phyloP scores from a whole-genome alignment of 35 echinoderm and acorn worm species.

The Heliocidaris tuberculata region DNA sequence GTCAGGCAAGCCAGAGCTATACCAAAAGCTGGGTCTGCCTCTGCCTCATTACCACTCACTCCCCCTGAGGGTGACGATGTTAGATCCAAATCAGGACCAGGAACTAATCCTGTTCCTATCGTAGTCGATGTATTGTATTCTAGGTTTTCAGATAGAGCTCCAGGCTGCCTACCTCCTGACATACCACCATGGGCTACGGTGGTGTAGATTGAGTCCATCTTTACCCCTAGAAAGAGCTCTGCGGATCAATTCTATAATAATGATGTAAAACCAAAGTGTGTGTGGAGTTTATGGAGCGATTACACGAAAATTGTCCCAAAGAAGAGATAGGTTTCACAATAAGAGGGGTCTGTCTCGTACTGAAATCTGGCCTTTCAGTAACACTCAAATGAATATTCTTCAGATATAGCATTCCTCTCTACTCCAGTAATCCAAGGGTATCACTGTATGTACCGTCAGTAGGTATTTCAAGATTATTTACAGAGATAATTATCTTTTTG shows the following conservation, averaged over 20 bases:
- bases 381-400: background rate
- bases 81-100: background rate
- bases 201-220: background rate
- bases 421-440: no score
- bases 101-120: background rate
- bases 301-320: background rate
- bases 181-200: background rate
- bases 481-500: no score
- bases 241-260: background rate
- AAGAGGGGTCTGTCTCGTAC: background rate
- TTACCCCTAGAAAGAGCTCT: background rate
- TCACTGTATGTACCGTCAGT: no score
- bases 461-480: no score
- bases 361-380: background rate
- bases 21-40: conserved; percentile 29
- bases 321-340: background rate
- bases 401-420: no score
- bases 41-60: background rate
- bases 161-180: background rate
- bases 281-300: no score
- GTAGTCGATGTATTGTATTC: background rate
- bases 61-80: background rate
- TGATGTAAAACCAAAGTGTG: background rate
- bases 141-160: background rate
- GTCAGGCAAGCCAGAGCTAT: conserved; percentile 37